A percentile compares a stretch with the other conserved stretches of the same genome.
Conservation (phyloP, 2,888 invertebrate genomes). For the Kryphioiulus occultus region DNA sequence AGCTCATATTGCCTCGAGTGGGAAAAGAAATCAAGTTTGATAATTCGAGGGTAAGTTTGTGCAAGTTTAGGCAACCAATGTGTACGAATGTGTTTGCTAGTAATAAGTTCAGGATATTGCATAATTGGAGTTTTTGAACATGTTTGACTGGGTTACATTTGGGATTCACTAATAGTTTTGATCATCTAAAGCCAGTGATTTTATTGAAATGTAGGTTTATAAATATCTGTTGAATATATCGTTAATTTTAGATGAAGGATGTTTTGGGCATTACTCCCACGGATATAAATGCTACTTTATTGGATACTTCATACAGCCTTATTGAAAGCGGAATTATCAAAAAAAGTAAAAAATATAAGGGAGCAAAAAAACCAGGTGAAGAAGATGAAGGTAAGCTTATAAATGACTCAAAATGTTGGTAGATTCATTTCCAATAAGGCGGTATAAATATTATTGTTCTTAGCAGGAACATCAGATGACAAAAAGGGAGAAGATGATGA, state of each 20-base stretch:
- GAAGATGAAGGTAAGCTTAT: slow-evolving; percentile 49
- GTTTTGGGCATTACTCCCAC: slow-evolving; percentile 64
- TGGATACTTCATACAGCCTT: slow-evolving; percentile 66
- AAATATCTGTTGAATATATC: not conserved
- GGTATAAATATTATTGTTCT: not conserved
- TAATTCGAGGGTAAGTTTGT: slow-evolving; percentile 60
- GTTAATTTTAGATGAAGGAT: slow-evolving; percentile 62
- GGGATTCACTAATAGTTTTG: too few relatives aligned
- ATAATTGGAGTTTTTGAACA: too few relatives aligned
- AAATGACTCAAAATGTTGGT: not conserved
- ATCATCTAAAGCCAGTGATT: not conserved
- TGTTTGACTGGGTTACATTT: too few relatives aligned
- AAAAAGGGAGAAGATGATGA: slow-evolving; percentile 44
- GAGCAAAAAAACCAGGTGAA: slow-evolving; percentile 52
- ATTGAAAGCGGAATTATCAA: slow-evolving; percentile 65
- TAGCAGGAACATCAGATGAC: slow-evolving; percentile 43
- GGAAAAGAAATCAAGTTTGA: slow-evolving; percentile 61
- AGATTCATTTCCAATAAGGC: not conserved
- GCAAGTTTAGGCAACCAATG: not conserved
- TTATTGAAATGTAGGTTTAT: not conserved
- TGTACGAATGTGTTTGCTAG: too few relatives aligned
- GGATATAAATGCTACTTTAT: slow-evolving; percentile 63
- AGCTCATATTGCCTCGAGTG: slow-evolving; percentile 62
- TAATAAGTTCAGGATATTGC: too few relatives aligned
- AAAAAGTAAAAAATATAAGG: slow-evolving; percentile 59